phyloP scores from a whole-genome alignment of 2,113 vertebrate genomes.

The Numida meleagris region DNA sequence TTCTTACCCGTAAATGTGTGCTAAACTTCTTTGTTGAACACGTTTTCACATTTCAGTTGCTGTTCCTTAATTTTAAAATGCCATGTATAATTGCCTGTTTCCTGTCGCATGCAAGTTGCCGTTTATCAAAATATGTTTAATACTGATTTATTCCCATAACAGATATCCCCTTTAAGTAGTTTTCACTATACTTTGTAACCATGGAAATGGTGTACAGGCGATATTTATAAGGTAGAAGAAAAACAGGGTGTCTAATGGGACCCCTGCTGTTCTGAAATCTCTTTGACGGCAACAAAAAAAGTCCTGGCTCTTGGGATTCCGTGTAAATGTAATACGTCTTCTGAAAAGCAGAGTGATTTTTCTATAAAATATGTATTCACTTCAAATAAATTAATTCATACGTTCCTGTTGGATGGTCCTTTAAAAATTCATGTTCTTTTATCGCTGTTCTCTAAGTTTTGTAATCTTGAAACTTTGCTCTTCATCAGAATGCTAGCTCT shows the following conservation, averaged over 20 bases:
- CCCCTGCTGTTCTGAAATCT: constrained; percentile 71
- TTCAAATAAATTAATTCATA: constrained; percentile 58
- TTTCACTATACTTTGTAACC: constrained; percentile 74
- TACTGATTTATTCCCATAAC: constrained; percentile 70
- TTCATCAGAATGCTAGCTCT: neutral
- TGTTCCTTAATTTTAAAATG: constrained; percentile 23
- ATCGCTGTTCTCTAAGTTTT: neutral
- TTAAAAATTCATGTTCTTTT: neutral
- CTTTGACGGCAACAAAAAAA: constrained; percentile 47
- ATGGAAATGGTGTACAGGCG: constrained; percentile 71
- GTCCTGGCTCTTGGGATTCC: constrained; percentile 64
- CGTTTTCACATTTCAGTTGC: constrained; percentile 13
- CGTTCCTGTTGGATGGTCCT: neutral
- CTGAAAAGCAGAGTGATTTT: constrained; percentile 64
- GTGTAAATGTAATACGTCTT: constrained; percentile 62
- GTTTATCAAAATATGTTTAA: constrained; percentile 46
- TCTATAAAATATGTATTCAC: constrained; percentile 61
- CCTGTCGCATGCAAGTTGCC: neutral
- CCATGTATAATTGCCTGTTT: constrained; percentile 56
- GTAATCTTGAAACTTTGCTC: neutral
- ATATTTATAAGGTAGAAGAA: constrained; percentile 77
- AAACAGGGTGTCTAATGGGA: constrained; percentile 73
- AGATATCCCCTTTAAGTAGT: constrained; percentile 65
- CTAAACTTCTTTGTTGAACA: constrained; percentile 31
- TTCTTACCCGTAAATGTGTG: neutral